Conservation (phyloP, 2,888 invertebrate species). For the Pristionchus mayeri region DNA sequence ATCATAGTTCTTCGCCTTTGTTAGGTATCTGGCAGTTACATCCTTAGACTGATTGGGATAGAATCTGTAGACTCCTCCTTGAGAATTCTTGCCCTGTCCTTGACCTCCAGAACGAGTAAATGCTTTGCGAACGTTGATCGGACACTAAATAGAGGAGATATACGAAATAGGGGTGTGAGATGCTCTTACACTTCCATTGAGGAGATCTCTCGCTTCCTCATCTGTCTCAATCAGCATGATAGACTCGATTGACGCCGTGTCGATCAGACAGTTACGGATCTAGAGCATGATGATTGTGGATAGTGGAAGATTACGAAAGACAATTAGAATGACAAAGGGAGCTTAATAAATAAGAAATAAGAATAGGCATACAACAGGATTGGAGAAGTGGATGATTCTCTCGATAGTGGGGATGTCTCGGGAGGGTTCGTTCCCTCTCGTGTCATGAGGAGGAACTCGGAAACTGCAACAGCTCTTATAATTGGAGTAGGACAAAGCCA, state of each 20-base stretch:
- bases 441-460: slow-evolving; percentile 52
- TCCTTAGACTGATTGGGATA: slow-evolving; percentile 13
- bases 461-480: slow-evolving; percentile 48
- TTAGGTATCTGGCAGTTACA: neutral
- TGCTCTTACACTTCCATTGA: slow-evolving; percentile 59
- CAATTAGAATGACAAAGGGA: too few species aligned
- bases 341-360: too few species aligned
- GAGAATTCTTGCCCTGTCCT: slow-evolving; percentile 45
- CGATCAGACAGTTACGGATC: slow-evolving; percentile 65
- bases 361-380: slow-evolving; percentile 34
- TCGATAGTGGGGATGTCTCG: slow-evolving; percentile 52
- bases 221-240: slow-evolving; percentile 64
- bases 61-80: slow-evolving; percentile 43
- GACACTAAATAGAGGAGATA: slow-evolving; percentile 27
- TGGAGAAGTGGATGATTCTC: slow-evolving; percentile 50
- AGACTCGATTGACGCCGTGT: slow-evolving; percentile 59
- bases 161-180: neutral
- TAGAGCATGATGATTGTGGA: slow-evolving; percentile 37
- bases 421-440: slow-evolving; percentile 51
- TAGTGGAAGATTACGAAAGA: too few species aligned
- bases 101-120: slow-evolving; percentile 31
- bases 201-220: slow-evolving; percentile 62
- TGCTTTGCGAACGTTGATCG: neutral
- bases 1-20: slow-evolving; percentile 15
- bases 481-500: neutral